Conservation (phyloP, 1,140 invertebrate species). For the Aphis craccivora region DNA sequence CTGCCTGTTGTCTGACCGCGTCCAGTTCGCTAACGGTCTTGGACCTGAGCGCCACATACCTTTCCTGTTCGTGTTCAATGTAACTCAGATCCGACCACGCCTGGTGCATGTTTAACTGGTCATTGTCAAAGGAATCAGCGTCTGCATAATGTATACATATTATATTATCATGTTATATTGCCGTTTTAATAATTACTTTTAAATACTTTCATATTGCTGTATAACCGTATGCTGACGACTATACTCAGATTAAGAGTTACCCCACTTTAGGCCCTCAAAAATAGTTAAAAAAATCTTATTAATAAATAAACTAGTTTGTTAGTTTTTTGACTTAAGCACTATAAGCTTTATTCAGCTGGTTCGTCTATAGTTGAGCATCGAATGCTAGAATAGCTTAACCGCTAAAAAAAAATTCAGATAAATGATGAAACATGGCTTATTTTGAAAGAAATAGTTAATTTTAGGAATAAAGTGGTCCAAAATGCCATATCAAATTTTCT, state of each 20-base stretch:
- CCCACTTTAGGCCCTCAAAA: no score
- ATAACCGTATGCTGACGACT: no score
- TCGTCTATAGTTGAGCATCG: background rate
- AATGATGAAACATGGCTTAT: background rate
- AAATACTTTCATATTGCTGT: background rate
- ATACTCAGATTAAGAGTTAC: no score
- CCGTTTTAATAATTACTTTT: background rate
- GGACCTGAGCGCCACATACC: slow-evolving; percentile 77
- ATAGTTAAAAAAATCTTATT: background rate
- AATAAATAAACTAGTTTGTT: background rate
- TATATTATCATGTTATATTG: background rate
- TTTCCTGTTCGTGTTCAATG: slow-evolving; percentile 84
- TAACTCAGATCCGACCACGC: slow-evolving; percentile 73
- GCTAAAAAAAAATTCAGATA: background rate
- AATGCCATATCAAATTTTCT: background rate
- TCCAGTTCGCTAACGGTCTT: slow-evolving; percentile 82
- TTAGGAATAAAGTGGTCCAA: background rate
- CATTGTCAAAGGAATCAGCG: slow-evolving; percentile 52
- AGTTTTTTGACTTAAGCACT: no score
- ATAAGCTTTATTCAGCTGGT: no score
- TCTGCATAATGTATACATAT: background rate
- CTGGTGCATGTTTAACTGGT: slow-evolving; percentile 70
- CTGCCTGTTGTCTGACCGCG: slow-evolving; percentile 75
- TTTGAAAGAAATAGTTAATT: background rate
- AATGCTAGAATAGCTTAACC: no score